Conservation (phyloP, 2,797 vertebrate genomes). For the Bufotes viridis region DNA sequence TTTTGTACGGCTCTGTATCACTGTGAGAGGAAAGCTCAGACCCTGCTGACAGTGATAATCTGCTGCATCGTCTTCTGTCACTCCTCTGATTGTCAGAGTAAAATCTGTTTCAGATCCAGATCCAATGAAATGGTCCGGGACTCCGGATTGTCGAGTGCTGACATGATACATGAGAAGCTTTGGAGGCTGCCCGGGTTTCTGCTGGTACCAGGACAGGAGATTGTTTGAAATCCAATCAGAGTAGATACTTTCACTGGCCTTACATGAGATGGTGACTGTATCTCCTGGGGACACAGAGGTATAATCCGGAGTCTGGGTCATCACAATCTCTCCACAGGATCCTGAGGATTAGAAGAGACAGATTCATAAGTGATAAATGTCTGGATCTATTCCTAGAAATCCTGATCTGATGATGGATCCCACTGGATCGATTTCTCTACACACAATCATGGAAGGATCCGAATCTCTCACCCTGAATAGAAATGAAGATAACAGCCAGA, state of each 20-base stretch:
- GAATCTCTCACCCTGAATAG: too few species aligned
- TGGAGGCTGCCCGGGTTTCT: not conserved
- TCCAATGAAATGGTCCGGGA: not conserved
- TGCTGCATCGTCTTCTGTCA: constrained; percentile 48
- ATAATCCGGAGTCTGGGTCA: too few species aligned
- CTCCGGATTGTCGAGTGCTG: not conserved
- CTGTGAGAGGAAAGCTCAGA: not conserved
- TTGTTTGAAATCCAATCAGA: accelerated
- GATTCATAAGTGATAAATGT: too few species aligned
- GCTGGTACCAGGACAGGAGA: not conserved
- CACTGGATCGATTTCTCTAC: too few species aligned
- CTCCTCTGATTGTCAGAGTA: not conserved
- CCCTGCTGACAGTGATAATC: constrained; percentile 57
- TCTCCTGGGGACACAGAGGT: not conserved
- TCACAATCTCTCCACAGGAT: too few species aligned
- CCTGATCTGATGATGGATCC: too few species aligned
- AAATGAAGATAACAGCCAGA: too few species aligned
- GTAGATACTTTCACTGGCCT: not conserved
- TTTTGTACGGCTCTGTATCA: constrained; percentile 14
- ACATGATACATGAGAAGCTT: not conserved
- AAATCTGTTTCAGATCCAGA: not conserved
- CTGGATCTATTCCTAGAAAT: too few species aligned
- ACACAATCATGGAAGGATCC: too few species aligned
- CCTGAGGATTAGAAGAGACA: too few species aligned
- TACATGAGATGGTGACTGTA: constrained; percentile 11